These are phyloP conservation scores for Rutilus rutilus DNA, from an alignment of 2,113 vertebrate species.

Conservation along the genomic window DNA sequence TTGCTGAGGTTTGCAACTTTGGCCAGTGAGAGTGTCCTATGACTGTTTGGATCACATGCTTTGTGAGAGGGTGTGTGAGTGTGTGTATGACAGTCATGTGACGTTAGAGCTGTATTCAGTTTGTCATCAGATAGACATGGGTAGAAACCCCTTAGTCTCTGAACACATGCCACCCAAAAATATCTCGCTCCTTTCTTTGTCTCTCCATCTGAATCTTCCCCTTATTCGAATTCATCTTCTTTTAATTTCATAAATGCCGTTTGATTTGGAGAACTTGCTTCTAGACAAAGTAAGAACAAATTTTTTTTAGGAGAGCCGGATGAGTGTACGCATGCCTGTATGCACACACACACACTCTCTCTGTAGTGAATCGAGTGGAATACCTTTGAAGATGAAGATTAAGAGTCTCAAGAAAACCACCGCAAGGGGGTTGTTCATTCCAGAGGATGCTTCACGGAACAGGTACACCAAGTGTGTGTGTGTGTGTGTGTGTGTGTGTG, in stretches of 20 bases:
- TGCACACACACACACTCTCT: neutral
- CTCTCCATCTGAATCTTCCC: neutral
- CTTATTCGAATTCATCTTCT: neutral
- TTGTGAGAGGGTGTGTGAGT: slow-evolving; percentile 33
- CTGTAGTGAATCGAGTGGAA: neutral
- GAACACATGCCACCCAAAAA: neutral
- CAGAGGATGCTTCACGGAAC: slow-evolving; percentile 13
- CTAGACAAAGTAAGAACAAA: neutral
- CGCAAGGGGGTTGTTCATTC: slow-evolving; percentile 4
- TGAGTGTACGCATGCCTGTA: neutral
- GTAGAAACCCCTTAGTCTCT: slow-evolving; percentile 18
- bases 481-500: slow-evolving; percentile 2
- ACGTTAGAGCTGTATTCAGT: slow-evolving; percentile 41
- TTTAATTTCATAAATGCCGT: neutral
- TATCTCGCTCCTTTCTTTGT: neutral
- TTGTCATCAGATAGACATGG: slow-evolving; percentile 53
- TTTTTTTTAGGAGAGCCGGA: neutral
- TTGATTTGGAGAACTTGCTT: neutral
- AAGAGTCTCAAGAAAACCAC: slow-evolving; percentile 46
- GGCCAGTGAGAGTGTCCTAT: slow-evolving; percentile 46
- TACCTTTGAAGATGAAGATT: slow-evolving; percentile 49
- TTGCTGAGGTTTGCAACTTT: slow-evolving; percentile 55
- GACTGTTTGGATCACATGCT: slow-evolving; percentile 57
- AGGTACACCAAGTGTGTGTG: slow-evolving; percentile 45
- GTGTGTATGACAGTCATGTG: slow-evolving; percentile 55